Percentiles rank a stretch among this genome's conserved stretches.
These are phyloP conservation scores for Pluvianellus socialis DNA, from an alignment of 2,113 vertebrate species.

Conservation along the genomic window DNA sequence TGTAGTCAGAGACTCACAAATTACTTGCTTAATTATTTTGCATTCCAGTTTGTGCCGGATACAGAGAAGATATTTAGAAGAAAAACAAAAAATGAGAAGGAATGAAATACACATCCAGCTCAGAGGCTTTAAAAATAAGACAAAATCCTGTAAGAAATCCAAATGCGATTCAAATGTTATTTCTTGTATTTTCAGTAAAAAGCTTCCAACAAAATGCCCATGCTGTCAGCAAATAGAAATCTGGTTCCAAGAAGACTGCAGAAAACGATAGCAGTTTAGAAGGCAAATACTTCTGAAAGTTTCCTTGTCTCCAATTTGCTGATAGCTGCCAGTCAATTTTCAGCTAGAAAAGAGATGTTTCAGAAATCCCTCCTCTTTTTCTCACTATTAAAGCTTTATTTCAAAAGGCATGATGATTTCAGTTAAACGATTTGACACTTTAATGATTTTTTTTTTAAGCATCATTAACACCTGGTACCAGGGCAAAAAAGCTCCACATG, in stretches of 20 bases:
- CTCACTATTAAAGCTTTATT: background rate
- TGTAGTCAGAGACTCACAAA: background rate
- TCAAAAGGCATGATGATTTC: background rate
- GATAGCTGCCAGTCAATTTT: slow-evolving; percentile 12
- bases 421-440: background rate
- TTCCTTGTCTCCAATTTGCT: background rate
- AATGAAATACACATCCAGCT: background rate
- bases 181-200: background rate
- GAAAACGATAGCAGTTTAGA: background rate
- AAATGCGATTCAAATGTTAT: background rate
- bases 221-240: background rate
- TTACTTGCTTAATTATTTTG: background rate
- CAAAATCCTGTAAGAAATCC: background rate
- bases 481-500: background rate
- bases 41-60: background rate
- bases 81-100: background rate
- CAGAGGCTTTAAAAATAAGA: background rate
- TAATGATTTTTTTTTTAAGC: background rate
- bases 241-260: background rate
- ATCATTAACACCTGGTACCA: background rate
- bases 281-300: background rate
- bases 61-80: background rate
- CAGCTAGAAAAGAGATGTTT: background rate
- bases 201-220: background rate
- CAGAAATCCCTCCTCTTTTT: background rate